These are phyloP conservation scores for Pelochelys cantorii DNA, from an alignment of 2,797 vertebrate species.

Conservation along the genomic window DNA sequence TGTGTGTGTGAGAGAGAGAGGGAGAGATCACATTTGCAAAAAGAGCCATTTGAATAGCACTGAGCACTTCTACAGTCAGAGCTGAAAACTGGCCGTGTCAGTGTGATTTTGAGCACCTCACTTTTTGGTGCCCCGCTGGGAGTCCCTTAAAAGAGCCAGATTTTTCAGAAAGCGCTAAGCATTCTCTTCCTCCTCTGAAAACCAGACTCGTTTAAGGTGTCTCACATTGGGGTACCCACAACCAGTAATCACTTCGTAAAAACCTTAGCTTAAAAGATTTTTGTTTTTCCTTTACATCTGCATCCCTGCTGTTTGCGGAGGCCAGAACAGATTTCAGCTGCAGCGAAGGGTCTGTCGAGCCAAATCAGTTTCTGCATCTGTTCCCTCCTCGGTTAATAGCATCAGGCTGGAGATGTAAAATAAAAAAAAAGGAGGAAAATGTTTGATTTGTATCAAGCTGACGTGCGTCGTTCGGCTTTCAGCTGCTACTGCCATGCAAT, in stretches of 20 bases:
- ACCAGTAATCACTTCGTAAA: fast-evolving
- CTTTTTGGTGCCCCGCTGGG: not conserved
- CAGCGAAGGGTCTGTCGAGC: not conserved
- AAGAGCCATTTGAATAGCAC: not conserved
- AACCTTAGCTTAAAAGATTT: fast-evolving
- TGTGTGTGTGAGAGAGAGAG: not conserved
- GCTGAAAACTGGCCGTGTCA: not conserved
- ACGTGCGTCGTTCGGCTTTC: not conserved
- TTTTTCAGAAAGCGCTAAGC: not conserved
- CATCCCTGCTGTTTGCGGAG: not conserved
- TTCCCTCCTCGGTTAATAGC: not conserved
- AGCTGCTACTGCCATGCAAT: not conserved
- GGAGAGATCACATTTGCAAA: not conserved
- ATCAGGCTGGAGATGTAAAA: not conserved
- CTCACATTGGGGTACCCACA: not conserved
- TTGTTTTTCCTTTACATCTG: not conserved
- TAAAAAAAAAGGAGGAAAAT: fast-evolving
- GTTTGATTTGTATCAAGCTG: not conserved
- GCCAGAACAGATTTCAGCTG: fast-evolving
- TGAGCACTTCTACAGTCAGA: not conserved
- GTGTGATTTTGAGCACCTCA: not conserved
- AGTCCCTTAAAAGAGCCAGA: not conserved
- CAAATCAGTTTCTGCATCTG: not conserved
- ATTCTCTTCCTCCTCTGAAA: not conserved
- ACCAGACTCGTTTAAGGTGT: not conserved